Percentiles rank a stretch among this genome's conserved stretches.
phyloP scores from a whole-genome alignment of 2,113 vertebrate species.

The Stercorarius parasiticus region DNA sequence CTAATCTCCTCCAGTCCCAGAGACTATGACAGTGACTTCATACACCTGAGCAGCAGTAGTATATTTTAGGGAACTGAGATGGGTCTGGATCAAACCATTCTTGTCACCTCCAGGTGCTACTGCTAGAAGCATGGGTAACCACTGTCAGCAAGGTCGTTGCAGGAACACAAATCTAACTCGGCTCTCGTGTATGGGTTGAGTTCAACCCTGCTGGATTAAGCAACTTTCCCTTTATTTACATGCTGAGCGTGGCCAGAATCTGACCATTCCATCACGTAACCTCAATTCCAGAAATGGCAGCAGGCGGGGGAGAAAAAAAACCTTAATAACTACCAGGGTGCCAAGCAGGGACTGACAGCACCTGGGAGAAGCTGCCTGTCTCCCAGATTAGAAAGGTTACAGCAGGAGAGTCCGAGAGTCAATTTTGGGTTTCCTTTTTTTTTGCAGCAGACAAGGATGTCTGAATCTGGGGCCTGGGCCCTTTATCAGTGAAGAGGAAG shows the following conservation, averaged over 20 bases:
- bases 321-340: background rate
- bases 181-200: background rate
- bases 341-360: background rate
- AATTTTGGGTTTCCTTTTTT: background rate
- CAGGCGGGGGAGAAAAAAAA: background rate
- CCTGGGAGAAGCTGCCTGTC: background rate
- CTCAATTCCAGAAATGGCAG: background rate
- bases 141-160: background rate
- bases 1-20: background rate
- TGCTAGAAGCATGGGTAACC: background rate
- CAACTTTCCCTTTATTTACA: background rate
- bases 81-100: background rate
- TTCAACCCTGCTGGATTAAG: background rate
- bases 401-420: background rate
- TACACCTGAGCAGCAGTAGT: background rate
- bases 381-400: background rate
- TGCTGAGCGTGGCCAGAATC: background rate
- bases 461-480: background rate
- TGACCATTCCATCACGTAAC: background rate
- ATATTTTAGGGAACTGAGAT: background rate
- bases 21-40: background rate
- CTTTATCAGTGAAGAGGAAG: background rate
- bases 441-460: background rate
- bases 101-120: background rate
- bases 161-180: background rate